Evolutionary conservation across 2,888 invertebrate genomes (phyloP).

Genomic region (Drosophila meridionalis): DNA sequence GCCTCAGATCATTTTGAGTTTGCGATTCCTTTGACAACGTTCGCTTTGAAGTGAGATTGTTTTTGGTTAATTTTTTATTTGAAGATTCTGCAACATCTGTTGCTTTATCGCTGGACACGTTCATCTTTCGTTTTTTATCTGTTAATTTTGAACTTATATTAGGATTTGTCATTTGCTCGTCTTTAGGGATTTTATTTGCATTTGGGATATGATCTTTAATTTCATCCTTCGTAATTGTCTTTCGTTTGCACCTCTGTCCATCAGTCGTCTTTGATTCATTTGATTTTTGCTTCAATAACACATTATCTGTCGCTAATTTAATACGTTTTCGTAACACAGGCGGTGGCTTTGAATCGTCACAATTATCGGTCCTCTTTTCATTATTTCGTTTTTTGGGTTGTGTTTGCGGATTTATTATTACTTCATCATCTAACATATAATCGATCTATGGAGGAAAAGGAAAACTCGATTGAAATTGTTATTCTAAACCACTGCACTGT

Average conservation of each 20-base stretch:
- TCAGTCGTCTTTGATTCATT: neutral
- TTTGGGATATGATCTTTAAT: neutral
- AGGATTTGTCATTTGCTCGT: neutral
- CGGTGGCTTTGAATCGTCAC: neutral
- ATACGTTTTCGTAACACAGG: neutral
- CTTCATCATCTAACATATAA: neutral
- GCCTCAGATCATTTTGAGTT: neutral
- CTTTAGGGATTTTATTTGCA: neutral
- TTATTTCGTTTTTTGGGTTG: neutral
- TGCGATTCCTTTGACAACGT: neutral
- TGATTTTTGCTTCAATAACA: neutral
- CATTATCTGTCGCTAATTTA: neutral
- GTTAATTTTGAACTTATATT: neutral
- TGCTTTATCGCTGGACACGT: neutral
- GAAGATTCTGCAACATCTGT: neutral
- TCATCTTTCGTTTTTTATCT: neutral
- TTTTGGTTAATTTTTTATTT: neutral
- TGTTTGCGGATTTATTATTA: rapidly evolving
- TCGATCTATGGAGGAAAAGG: neutral
- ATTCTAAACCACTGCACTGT: neutral
- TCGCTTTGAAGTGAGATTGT: neutral
- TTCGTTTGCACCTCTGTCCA: neutral
- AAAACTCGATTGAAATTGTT: neutral
- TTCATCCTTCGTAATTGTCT: neutral
- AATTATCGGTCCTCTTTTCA: neutral